phyloP scores from a whole-genome alignment of 2,888 invertebrate species.

The Philopedon plagiatum region DNA sequence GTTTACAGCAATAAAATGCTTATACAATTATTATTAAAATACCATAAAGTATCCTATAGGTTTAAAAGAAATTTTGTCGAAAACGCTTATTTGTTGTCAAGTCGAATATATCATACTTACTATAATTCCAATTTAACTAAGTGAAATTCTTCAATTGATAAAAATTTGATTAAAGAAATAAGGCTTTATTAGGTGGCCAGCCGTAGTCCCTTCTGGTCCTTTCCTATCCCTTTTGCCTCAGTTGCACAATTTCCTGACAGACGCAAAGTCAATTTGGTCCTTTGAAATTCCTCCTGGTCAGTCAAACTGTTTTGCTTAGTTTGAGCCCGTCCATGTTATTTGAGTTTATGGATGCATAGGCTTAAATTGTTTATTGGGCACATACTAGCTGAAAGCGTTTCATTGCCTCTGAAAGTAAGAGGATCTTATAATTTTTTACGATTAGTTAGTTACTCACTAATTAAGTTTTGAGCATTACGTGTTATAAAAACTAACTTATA shows the following conservation, averaged over 20 bases:
- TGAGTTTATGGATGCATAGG: constrained; percentile 9
- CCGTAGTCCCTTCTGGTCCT: not conserved
- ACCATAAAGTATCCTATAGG: no score
- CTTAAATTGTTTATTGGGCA: constrained; percentile 12
- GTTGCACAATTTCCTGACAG: constrained; percentile 1
- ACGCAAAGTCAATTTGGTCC: constrained; percentile 17
- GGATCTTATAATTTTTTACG: no score
- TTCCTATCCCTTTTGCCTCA: not conserved
- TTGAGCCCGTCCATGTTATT: constrained; percentile 11
- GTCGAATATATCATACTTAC: no score
- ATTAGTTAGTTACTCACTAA: no score
- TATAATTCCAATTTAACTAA: not conserved
- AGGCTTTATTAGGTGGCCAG: not conserved
- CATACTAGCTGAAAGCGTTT: no score
- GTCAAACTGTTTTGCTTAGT: constrained; percentile 33
- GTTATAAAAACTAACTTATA: no score
- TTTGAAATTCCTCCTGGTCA: constrained; percentile 24
- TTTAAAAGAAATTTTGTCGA: no score
- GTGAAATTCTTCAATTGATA: not conserved
- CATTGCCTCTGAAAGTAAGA: no score
- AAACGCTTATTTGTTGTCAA: no score
- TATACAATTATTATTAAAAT: no score
- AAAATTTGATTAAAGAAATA: not conserved
- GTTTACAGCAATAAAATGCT: no score
- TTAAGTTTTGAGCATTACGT: no score